These are phyloP conservation scores for Drosophila colorata DNA, from an alignment of 2,888 invertebrate genomes.

Conservation along the genomic window DNA sequence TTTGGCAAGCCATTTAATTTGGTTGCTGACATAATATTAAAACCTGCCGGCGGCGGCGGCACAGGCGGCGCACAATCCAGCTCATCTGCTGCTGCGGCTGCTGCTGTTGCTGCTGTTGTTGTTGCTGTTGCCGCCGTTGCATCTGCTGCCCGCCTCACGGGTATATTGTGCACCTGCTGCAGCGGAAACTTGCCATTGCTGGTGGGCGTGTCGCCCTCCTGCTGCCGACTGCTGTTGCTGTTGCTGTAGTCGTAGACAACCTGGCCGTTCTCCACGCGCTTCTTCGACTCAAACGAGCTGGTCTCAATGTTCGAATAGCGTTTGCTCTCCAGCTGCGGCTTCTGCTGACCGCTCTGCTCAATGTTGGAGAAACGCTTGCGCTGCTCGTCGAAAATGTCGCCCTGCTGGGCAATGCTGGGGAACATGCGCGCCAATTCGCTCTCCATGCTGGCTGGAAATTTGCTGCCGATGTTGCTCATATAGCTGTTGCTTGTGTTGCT, in stretches of 20 bases:
- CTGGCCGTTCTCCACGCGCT: constrained; percentile 84
- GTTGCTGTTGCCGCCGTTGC: background rate
- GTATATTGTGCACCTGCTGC: background rate
- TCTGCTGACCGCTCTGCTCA: constrained; percentile 66
- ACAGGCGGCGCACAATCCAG: constrained; percentile 57
- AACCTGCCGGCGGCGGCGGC: constrained; percentile 61
- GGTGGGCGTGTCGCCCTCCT: constrained; percentile 64
- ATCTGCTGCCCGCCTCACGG: too few relatives aligned
- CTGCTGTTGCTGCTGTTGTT: background rate
- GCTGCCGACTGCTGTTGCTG: constrained; percentile 71
- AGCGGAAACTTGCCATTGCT: constrained; percentile 22
- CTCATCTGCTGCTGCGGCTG: constrained; percentile 30
- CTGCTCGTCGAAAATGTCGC: constrained; percentile 77
- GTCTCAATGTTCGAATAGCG: constrained; percentile 85
- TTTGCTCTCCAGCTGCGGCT: constrained; percentile 69
- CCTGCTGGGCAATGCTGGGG: constrained; percentile 69
- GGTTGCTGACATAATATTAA: constrained; percentile 83
- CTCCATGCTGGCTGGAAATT: constrained; percentile 71
- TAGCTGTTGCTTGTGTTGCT: constrained; percentile 18
- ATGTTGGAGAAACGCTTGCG: constrained; percentile 84
- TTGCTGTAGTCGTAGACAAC: constrained; percentile 82
- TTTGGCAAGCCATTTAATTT: constrained; percentile 81
- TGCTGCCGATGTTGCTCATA: constrained; percentile 18
- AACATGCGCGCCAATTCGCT: constrained; percentile 79
- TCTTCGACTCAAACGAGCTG: constrained; percentile 79